A percentile compares a stretch with the other conserved stretches of the same genome.
phyloP scores from a whole-genome alignment of 2,888 invertebrate genomes.

The Nemoura dubitans region DNA sequence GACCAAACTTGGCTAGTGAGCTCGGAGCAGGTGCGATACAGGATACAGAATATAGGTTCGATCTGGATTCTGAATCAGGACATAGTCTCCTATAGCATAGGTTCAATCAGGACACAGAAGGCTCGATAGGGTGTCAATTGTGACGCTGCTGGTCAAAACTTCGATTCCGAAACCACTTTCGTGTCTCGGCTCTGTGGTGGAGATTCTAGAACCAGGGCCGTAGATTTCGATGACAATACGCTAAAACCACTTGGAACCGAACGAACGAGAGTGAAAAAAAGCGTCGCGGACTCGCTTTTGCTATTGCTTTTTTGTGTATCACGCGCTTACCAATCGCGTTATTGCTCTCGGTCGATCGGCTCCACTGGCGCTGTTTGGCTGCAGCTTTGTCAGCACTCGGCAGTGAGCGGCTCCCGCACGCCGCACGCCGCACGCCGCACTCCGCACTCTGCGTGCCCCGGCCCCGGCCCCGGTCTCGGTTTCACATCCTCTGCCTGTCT shows the following conservation, averaged over 20 bases:
- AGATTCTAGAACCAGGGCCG: neutral
- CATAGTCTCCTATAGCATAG: no score
- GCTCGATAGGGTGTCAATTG: no score
- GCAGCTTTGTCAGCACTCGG: neutral
- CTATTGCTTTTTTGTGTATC: neutral
- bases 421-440: no score
- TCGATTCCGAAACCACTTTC: neutral
- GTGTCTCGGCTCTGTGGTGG: neutral
- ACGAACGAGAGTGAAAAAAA: neutral
- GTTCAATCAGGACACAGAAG: no score
- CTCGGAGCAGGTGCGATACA: neutral
- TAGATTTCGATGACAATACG: neutral
- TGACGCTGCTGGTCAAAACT: no score
- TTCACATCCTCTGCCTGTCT: neutral
- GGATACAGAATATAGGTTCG: neutral
- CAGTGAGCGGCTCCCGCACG: neutral
- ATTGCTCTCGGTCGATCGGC: neutral
- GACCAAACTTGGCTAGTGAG: slow-evolving; percentile 28
- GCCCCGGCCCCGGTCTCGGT: neutral
- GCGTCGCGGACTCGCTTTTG: neutral
- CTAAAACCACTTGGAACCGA: neutral
- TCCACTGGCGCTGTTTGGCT: neutral
- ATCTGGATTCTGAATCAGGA: no score
- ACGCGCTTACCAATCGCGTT: no score
- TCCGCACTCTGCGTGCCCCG: no score